Evolutionary conservation across 2,888 invertebrate species (phyloP).

Genomic region (Drosophila conformis): DNA sequence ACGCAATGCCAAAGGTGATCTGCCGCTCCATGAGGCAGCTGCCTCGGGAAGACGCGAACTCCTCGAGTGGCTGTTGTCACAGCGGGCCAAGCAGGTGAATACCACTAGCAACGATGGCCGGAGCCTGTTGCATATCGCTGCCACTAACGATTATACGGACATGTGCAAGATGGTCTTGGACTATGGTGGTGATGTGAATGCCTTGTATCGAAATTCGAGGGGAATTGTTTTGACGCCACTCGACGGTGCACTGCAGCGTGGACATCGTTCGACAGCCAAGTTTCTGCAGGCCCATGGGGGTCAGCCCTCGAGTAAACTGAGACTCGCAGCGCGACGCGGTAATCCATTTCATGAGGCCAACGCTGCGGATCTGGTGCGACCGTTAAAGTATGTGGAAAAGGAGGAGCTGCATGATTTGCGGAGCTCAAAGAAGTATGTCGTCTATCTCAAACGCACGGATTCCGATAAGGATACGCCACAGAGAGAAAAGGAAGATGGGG

Average conservation of each 20-base stretch:
- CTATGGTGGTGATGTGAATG: slow-evolving; percentile 93
- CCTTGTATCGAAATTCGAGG: slow-evolving; percentile 92
- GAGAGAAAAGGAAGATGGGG: slow-evolving; percentile 18
- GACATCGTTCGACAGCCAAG: slow-evolving; percentile 95
- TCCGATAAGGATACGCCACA: slow-evolving; percentile 66
- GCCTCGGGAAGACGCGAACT: slow-evolving; percentile 95
- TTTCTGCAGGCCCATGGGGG: slow-evolving; percentile 96
- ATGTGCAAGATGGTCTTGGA: slow-evolving; percentile 95
- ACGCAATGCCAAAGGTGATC: slow-evolving; percentile 96
- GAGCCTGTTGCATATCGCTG: slow-evolving; percentile 96
- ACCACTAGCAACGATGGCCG: slow-evolving; percentile 97
- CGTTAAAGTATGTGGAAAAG: slow-evolving; percentile 83
- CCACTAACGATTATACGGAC: slow-evolving; percentile 96
- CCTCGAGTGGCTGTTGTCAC: slow-evolving; percentile 94
- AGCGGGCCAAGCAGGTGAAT: slow-evolving; percentile 93
- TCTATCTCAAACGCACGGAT: slow-evolving; percentile 83
- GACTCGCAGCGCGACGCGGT: slow-evolving; percentile 81
- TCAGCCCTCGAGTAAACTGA: slow-evolving; percentile 90
- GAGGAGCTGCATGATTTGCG: slow-evolving; percentile 82
- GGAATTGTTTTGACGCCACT: slow-evolving; percentile 95
- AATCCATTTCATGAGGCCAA: slow-evolving; percentile 83
- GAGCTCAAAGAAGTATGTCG: slow-evolving; percentile 82
- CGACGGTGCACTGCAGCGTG: slow-evolving; percentile 95
- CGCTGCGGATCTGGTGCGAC: slow-evolving; percentile 82
- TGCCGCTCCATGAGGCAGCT: slow-evolving; percentile 98